Evolutionary conservation across 2,797 vertebrate species (phyloP).

Genomic region (Characodon lateralis): DNA sequence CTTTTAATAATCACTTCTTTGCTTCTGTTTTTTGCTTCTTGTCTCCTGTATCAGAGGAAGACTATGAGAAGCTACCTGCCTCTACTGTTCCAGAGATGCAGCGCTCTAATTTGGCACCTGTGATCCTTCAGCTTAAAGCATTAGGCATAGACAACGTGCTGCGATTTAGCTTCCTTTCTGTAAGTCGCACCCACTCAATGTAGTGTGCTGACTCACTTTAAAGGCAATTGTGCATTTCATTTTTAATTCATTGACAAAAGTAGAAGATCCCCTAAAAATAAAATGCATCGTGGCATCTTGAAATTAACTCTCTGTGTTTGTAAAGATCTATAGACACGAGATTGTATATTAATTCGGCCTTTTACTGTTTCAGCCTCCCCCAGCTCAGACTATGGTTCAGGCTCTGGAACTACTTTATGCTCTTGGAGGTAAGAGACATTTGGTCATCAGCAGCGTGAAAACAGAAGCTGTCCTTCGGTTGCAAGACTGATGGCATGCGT

Average conservation of each 20-base stretch:
- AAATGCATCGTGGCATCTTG: conserved; percentile 21
- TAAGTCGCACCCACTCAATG: conserved; percentile 70
- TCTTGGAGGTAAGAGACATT: conserved; percentile 88
- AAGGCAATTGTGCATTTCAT: conserved; percentile 11
- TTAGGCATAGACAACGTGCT: conserved; percentile 97
- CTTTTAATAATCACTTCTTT: neutral
- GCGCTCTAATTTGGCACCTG: conserved; percentile 94
- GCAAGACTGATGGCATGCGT: conserved; percentile 11
- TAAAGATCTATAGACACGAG: conserved; percentile 6
- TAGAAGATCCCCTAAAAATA: neutral
- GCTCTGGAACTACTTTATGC: conserved; percentile 97
- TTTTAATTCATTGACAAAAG: no score
- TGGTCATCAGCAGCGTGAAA: conserved; percentile 12
- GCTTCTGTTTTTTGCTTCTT: conserved; percentile 17
- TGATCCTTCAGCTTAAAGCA: conserved; percentile 97
- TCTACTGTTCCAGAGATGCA: conserved; percentile 97
- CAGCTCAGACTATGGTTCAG: conserved; percentile 98
- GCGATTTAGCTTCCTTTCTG: conserved; percentile 96
- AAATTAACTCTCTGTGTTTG: conserved; percentile 31
- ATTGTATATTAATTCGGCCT: conserved; percentile 9
- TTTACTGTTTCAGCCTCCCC: conserved; percentile 86
- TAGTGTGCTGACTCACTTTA: conserved; percentile 47
- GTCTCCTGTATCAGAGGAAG: conserved; percentile 86
- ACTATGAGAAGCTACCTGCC: conserved; percentile 92
- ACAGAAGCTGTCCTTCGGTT: conserved; percentile 22